phyloP scores from a whole-genome alignment of 2,888 invertebrate genomes.

The Drosophila rellima region DNA sequence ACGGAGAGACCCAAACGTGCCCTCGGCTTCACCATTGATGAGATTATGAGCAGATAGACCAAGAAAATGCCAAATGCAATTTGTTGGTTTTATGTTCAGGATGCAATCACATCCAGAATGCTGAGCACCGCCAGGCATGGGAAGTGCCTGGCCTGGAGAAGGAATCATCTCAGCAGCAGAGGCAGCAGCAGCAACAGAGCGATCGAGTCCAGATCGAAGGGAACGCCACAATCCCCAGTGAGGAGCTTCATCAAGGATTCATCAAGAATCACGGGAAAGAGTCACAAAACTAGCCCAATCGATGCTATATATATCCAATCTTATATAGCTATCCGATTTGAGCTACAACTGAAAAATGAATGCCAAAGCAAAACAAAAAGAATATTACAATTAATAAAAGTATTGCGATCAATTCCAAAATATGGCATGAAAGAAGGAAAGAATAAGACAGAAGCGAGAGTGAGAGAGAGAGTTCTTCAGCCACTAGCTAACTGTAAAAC shows the following conservation, averaged over 20 bases:
- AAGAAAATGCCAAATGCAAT: slow-evolving; percentile 8
- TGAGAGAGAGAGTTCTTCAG: slow-evolving; percentile 30
- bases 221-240: slow-evolving; percentile 23
- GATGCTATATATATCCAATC: slow-evolving; percentile 44
- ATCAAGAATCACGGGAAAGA: slow-evolving; percentile 7
- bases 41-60: slow-evolving; percentile 93
- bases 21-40: slow-evolving; percentile 94
- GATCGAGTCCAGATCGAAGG: background rate
- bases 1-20: slow-evolving; percentile 86
- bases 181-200: background rate
- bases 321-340: slow-evolving; percentile 54
- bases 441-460: background rate
- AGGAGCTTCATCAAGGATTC: background rate
- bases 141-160: slow-evolving; percentile 70
- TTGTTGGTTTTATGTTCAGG: slow-evolving; percentile 59
- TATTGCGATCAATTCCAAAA: slow-evolving; percentile 72
- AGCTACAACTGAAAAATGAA: slow-evolving; percentile 54
- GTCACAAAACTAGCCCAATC: slow-evolving; percentile 61
- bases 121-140: slow-evolving; percentile 74
- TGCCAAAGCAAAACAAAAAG: slow-evolving; percentile 73
- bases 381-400: slow-evolving; percentile 38
- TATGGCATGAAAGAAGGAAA: slow-evolving; percentile 24
- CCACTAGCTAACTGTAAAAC: slow-evolving; percentile 32
- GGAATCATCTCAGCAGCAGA: slow-evolving; percentile 27
- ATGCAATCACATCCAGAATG: slow-evolving; percentile 29